Conservation (phyloP, 64 coral and sea anemone genomes). For the Stylophora pistillata region DNA sequence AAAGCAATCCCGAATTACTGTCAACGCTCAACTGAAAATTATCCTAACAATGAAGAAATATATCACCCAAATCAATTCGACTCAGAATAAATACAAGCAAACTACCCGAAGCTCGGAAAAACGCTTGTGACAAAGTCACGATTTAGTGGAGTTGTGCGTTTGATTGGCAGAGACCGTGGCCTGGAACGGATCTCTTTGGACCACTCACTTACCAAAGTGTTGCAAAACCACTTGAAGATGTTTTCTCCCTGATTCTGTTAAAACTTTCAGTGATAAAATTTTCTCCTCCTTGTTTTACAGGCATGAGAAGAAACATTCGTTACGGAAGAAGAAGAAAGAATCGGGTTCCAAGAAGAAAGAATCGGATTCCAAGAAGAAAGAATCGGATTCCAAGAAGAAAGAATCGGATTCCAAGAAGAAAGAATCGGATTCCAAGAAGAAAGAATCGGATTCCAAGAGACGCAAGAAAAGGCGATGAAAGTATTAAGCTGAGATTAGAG, state of each 20-base stretch:
- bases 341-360: slow-evolving; percentile 4
- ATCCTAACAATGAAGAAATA: no score
- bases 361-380: background rate
- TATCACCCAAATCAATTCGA: no score
- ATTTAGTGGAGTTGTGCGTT: no score
- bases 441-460: background rate
- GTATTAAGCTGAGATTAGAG: no score
- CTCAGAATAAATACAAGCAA: no score
- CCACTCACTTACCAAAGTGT: no score
- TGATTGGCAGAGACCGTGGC: no score
- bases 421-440: background rate
- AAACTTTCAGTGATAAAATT: background rate
- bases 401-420: background rate
- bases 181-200: no score
- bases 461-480: slow-evolving; percentile 27
- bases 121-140: no score
- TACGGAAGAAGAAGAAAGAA: background rate
- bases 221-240: background rate
- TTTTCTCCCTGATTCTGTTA: background rate
- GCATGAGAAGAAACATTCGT: slow-evolving; percentile 17
- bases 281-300: background rate
- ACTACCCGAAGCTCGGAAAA: no score
- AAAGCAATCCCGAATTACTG: no score
- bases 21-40: no score
- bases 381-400: slow-evolving; percentile 8